These are phyloP conservation scores for Otis tarda DNA, from an alignment of 2,113 vertebrate species.

Conservation along the genomic window DNA sequence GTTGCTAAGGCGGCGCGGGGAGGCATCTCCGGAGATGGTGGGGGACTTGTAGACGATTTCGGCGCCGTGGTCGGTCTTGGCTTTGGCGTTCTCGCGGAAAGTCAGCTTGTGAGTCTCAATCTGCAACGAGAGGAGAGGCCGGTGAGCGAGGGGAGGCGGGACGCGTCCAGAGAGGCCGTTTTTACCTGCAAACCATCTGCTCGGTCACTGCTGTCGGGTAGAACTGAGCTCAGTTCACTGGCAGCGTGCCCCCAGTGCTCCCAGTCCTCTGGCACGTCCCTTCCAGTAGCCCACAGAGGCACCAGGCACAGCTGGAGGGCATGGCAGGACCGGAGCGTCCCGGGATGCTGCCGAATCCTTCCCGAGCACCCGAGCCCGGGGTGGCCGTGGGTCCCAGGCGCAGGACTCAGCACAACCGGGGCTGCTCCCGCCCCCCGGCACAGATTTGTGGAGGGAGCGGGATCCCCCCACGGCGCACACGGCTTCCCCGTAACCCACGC, in stretches of 20 bases:
- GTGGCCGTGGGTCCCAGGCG: not conserved
- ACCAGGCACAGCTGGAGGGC: rapidly evolving
- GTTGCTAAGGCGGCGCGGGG: slow-evolving; percentile 92
- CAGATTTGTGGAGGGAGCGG: rapidly evolving
- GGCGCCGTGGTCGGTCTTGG: slow-evolving; percentile 97
- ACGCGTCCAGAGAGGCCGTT: rapidly evolving
- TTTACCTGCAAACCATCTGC: not conserved
- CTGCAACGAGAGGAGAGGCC: slow-evolving; percentile 44
- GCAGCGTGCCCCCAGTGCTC: not conserved
- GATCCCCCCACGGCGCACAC: rapidly evolving
- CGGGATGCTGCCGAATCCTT: not conserved
- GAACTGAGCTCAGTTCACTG: not conserved
- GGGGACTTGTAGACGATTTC: slow-evolving; percentile 92
- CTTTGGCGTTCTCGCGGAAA: slow-evolving; percentile 95
- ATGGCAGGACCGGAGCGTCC: not conserved
- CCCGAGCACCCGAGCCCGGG: rapidly evolving
- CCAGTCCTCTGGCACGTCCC: rapidly evolving
- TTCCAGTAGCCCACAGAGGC: not conserved
- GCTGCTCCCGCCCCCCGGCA: not conserved
- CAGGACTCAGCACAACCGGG: not conserved
- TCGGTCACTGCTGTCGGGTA: rapidly evolving
- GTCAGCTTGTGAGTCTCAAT: slow-evolving; percentile 96
- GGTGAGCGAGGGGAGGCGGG: not conserved
- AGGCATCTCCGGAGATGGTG: slow-evolving; percentile 86
- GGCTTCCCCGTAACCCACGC: not conserved